A percentile compares a stretch with the other conserved stretches of the same genome.
phyloP scores from a whole-genome alignment of 23 tunicate species.

The Styela clava region DNA sequence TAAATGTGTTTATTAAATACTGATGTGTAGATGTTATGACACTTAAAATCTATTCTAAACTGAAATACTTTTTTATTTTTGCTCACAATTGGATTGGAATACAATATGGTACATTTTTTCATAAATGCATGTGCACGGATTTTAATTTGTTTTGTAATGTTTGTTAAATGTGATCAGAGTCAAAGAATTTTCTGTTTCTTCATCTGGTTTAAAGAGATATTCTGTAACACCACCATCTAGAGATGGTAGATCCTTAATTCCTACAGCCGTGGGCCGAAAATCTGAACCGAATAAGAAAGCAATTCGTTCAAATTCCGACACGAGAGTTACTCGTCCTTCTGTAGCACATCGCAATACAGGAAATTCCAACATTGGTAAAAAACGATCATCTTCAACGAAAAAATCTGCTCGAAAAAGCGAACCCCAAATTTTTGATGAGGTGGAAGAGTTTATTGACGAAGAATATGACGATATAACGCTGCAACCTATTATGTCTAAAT shows the following conservation, averaged over 20 bases:
- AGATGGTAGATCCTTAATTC: not conserved
- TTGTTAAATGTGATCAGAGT: not conserved
- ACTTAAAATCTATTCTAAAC: too few species aligned
- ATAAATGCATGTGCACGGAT: too few species aligned
- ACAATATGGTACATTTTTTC: not conserved
- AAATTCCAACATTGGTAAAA: not conserved
- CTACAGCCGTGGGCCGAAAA: not conserved
- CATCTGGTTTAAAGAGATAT: not conserved
- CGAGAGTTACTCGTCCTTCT: not conserved
- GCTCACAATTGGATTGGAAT: too few species aligned
- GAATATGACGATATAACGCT: not conserved
- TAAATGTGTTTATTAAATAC: too few species aligned
- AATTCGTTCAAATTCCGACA: not conserved
- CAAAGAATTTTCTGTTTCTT: slow-evolving; percentile 9
- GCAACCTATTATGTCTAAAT: slow-evolving; percentile 5
- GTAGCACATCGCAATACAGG: not conserved
- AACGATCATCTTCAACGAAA: not conserved
- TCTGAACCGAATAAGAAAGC: not conserved
- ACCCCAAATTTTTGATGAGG: not conserved
- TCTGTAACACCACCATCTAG: not conserved
- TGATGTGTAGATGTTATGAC: too few species aligned
- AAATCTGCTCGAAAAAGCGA: not conserved
- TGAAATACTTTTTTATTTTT: too few species aligned
- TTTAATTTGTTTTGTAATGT: not conserved
- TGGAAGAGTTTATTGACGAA: not conserved